A percentile compares a stretch with the other conserved stretches of the same genome.
These are phyloP conservation scores for Macrotus californicus DNA, from an alignment of 2,113 vertebrate species.

Conservation along the genomic window DNA sequence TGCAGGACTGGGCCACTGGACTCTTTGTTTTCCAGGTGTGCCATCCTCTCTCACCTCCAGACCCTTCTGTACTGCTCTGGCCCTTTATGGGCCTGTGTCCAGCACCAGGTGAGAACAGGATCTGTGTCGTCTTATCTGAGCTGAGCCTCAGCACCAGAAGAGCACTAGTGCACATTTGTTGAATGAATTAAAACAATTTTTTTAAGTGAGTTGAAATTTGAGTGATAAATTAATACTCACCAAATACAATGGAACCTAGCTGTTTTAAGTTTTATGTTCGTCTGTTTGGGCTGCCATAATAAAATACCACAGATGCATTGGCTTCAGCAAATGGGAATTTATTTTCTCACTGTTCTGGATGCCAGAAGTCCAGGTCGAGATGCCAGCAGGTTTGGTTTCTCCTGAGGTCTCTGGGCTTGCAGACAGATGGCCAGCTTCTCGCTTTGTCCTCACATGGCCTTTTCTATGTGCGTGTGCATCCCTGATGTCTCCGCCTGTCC, in stretches of 20 bases:
- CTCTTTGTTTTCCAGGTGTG: not conserved
- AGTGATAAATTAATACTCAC: not conserved
- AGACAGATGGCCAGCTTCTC: not conserved
- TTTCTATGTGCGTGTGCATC: not conserved
- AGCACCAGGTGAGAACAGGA: not conserved
- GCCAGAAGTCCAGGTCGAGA: not conserved
- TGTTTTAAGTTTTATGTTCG: not conserved
- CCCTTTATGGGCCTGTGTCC: not conserved
- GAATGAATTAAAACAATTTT: not conserved
- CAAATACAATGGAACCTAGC: not conserved
- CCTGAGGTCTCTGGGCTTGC: not conserved
- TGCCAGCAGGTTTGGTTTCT: not conserved
- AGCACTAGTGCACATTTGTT: no score
- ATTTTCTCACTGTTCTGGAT: not conserved
- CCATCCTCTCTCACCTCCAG: not conserved
- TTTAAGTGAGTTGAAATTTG: not conserved
- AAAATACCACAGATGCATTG: not conserved
- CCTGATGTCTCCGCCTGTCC: not conserved
- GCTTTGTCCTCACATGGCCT: accelerated
- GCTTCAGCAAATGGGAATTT: not conserved
- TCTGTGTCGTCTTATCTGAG: not conserved
- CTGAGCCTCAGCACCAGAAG: not conserved
- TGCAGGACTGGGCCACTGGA: not conserved
- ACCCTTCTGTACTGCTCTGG: not conserved
- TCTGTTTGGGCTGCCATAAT: not conserved